phyloP scores from a whole-genome alignment of 2,888 invertebrate species.

The Rotaria macrura region DNA sequence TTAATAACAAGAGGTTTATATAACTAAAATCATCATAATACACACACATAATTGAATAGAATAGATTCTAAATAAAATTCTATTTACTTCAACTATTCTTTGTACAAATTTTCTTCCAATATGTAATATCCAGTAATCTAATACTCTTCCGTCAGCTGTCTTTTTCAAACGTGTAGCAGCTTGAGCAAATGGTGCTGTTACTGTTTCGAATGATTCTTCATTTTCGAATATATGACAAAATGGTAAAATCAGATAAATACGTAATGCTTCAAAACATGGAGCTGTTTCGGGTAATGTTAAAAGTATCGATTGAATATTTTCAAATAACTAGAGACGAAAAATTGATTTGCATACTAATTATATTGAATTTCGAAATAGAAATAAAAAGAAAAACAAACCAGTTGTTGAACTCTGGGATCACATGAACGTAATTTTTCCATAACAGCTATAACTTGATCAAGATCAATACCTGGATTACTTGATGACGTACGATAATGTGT shows the following conservation, averaged over 20 bases:
- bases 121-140: slow-evolving; percentile 31
- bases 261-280: slow-evolving; percentile 71
- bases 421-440: slow-evolving; percentile 17
- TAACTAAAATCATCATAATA: background rate
- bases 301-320: background rate
- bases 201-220: background rate
- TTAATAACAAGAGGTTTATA: slow-evolving; percentile 4
- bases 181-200: slow-evolving; percentile 23
- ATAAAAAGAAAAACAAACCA: background rate
- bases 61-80: background rate
- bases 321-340: background rate
- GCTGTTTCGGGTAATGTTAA: slow-evolving; percentile 51
- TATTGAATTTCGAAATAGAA: no score
- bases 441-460: background rate
- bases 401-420: background rate
- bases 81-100: slow-evolving; percentile 29
- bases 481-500: slow-evolving; percentile 35
- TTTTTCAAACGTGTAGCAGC: slow-evolving; percentile 30
- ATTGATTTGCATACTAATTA: no score
- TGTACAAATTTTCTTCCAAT: slow-evolving; percentile 25
- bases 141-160: slow-evolving; percentile 29
- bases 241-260: slow-evolving; percentile 73
- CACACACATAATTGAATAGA: background rate
- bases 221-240: slow-evolving; percentile 69
- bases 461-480: slow-evolving; percentile 30